phyloP scores from a whole-genome alignment of 2,797 vertebrate species.

The Synaphobranchus kaupii region DNA sequence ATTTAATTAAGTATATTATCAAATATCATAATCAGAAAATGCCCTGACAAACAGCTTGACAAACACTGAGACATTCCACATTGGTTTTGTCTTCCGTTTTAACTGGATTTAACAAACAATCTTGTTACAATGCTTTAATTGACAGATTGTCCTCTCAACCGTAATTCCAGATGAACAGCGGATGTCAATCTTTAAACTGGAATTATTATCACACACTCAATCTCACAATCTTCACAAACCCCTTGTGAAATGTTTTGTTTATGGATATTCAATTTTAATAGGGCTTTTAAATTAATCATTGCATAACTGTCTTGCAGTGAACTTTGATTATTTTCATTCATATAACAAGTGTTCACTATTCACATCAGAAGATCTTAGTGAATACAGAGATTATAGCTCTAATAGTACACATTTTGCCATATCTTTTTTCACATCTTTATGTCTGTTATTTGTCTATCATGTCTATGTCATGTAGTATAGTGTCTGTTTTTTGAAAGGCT shows the following conservation, averaged over 20 bases:
- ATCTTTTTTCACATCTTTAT: background rate
- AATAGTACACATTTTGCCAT: no score
- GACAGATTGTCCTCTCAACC: conserved; percentile 1
- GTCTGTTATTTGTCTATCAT: background rate
- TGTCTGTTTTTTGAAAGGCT: background rate
- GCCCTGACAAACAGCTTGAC: background rate
- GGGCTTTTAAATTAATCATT: background rate
- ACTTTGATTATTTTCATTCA: conserved; percentile 1
- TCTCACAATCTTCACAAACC: background rate
- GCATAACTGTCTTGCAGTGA: background rate
- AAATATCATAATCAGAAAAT: background rate
- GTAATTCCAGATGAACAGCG: background rate
- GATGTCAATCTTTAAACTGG: background rate
- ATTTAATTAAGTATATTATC: background rate
- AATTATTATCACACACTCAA: background rate
- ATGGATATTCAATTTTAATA: background rate
- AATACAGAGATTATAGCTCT: no score
- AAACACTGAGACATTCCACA: background rate
- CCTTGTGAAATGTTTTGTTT: background rate
- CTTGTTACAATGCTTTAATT: background rate
- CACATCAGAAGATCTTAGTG: background rate
- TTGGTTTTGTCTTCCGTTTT: background rate
- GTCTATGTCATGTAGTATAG: background rate
- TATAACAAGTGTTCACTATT: background rate
- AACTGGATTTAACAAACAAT: background rate